A percentile compares a stretch with the other conserved stretches of the same genome.
Conservation (phyloP, 2,888 invertebrate genomes). For the Mamestra brassicae region DNA sequence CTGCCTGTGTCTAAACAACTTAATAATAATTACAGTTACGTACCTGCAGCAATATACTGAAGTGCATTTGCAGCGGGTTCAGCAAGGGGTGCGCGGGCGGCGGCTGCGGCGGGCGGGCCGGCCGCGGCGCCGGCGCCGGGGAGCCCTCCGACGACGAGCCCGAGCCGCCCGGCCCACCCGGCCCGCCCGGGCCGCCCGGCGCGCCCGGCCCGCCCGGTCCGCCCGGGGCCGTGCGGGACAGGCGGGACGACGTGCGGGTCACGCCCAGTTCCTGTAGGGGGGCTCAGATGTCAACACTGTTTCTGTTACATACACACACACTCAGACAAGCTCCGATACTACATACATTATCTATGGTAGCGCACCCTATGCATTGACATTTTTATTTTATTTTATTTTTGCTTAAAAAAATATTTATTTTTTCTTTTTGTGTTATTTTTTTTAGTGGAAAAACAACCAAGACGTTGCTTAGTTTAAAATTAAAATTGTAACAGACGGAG, state of each 20-base stretch:
- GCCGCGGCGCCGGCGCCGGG: slow-evolving; percentile 82
- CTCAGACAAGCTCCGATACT: too few relatives aligned
- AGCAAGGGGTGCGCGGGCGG: slow-evolving; percentile 90
- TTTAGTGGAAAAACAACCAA: too few relatives aligned
- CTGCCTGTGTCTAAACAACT: too few relatives aligned
- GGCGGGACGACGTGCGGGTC: slow-evolving; percentile 94
- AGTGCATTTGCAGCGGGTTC: slow-evolving; percentile 96
- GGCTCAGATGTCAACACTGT: background rate
- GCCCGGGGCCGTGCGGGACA: slow-evolving; percentile 91
- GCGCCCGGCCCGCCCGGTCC: slow-evolving; percentile 78
- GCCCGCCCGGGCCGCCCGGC: slow-evolving; percentile 83
- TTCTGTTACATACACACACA: too few relatives aligned
- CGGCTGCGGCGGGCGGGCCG: slow-evolving; percentile 75
- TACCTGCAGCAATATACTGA: slow-evolving; percentile 95
- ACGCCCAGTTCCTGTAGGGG: slow-evolving; percentile 93
- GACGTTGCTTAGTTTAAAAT: too few relatives aligned
- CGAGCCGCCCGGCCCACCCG: slow-evolving; percentile 85
- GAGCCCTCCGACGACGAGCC: slow-evolving; percentile 90
- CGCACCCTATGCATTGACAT: too few relatives aligned
- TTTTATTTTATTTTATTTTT: too few relatives aligned
- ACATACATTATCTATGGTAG: too few relatives aligned
- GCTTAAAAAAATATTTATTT: too few relatives aligned
- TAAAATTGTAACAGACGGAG: too few relatives aligned
- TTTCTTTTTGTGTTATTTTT: too few relatives aligned
- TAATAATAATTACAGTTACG: background rate